Evolutionary conservation across 1,140 invertebrate species (phyloP).

Genomic region (Ceratosolen fusciceps): DNA sequence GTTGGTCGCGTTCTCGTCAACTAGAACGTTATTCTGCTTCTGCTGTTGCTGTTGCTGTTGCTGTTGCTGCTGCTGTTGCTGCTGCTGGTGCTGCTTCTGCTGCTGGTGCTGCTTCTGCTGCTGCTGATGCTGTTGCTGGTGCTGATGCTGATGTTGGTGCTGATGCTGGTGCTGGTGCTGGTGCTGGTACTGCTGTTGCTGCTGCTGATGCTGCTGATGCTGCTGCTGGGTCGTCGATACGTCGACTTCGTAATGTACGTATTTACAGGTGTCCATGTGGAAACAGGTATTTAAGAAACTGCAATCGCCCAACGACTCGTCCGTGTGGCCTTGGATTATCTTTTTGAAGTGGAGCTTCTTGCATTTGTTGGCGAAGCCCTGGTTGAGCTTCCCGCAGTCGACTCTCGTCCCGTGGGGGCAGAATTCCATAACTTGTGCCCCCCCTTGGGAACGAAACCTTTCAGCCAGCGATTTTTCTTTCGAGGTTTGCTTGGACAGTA

Average conservation of each 20-base stretch:
- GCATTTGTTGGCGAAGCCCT: constrained; percentile 76
- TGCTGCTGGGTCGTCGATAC: constrained; percentile 71
- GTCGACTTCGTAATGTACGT: constrained; percentile 95
- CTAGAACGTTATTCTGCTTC: constrained; percentile 59
- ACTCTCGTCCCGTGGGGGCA: constrained; percentile 94
- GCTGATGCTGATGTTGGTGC: constrained; percentile 66
- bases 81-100: constrained; percentile 68
- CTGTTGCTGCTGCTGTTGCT: constrained; percentile 68
- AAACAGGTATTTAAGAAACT: constrained; percentile 99
- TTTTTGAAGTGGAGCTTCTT: constrained; percentile 97
- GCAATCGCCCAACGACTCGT: constrained; percentile 95
- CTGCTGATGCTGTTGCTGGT: constrained; percentile 68
- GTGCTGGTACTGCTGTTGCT: too few species aligned
- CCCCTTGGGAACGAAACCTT: constrained; percentile 95
- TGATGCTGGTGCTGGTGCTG: constrained; percentile 69
- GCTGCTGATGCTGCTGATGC: too few species aligned
- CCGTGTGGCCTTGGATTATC: constrained; percentile 97
- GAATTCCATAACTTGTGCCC: constrained; percentile 95
- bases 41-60: constrained; percentile 68
- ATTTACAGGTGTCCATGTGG: constrained; percentile 99
- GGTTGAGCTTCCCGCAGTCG: constrained; percentile 84
- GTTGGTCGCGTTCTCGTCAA: constrained; percentile 47
- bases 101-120: constrained; percentile 69
- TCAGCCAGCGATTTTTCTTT: constrained; percentile 95
- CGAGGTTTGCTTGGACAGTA: constrained; percentile 94